These are phyloP conservation scores for Lutjanus argentimaculatus DNA, from an alignment of 2,797 vertebrate genomes.

Conservation along the genomic window DNA sequence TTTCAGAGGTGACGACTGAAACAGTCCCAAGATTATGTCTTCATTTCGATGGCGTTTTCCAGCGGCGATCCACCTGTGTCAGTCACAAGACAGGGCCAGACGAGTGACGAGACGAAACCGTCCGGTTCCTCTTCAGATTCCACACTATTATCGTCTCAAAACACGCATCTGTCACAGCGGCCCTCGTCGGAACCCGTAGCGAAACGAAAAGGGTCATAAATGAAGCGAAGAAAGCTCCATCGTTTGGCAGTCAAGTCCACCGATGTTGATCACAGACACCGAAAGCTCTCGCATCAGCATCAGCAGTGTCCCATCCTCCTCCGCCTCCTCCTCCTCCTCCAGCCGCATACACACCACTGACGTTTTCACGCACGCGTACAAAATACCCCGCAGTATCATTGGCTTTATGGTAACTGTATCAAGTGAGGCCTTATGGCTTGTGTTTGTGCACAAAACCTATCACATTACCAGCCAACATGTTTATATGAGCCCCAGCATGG, in stretches of 20 bases:
- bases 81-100: conserved; percentile 70
- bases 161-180: conserved; percentile 9
- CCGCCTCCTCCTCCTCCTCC: conserved; percentile 72
- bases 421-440: neutral
- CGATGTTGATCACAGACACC: conserved; percentile 70
- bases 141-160: neutral
- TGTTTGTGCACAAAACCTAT: neutral
- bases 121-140: conserved; percentile 21
- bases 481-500: too few species aligned
- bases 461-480: too few species aligned
- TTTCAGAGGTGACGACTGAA: neutral
- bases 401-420: neutral
- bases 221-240: conserved; percentile 21
- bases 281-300: conserved; percentile 85
- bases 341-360: conserved; percentile 81
- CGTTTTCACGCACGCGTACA: conserved; percentile 84
- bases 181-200: neutral
- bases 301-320: conserved; percentile 76
- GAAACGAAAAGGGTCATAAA: neutral
- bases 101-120: conserved; percentile 60
- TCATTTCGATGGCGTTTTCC: conserved; percentile 57
- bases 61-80: conserved; percentile 82
- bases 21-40: conserved; percentile 31
- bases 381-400: conserved; percentile 77
- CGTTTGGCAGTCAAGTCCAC: conserved; percentile 15